These are phyloP conservation scores for Cordylochernes scorpioides DNA, from an alignment of 2,888 invertebrate species.

Conservation along the genomic window DNA sequence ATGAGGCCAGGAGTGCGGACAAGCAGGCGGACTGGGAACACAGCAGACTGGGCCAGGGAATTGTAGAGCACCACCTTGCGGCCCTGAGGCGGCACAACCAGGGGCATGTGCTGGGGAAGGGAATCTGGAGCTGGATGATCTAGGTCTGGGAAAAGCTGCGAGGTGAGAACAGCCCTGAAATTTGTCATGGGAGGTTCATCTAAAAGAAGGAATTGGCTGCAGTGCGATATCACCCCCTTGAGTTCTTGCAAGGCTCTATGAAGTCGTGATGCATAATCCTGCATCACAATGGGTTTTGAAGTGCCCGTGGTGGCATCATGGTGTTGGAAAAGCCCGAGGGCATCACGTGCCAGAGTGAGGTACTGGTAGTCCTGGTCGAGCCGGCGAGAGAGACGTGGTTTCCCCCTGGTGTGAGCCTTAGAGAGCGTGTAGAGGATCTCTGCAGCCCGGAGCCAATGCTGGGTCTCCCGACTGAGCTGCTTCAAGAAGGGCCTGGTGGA, in stretches of 20 bases:
- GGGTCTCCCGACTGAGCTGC: conserved; percentile 35
- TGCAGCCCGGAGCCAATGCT: conserved; percentile 47
- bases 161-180: conserved; percentile 4
- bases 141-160: conserved; percentile 23
- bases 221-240: conserved; percentile 35
- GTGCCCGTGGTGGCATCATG: conserved; percentile 96
- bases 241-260: conserved; percentile 55
- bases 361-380: conserved; percentile 10
- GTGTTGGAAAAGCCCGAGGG: conserved; percentile 75
- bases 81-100: conserved; percentile 14
- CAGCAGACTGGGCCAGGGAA: conserved; percentile 43
- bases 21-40: conserved; percentile 46
- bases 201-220: conserved; percentile 13
- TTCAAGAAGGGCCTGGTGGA: conserved; percentile 45
- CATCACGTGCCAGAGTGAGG: conserved; percentile 36
- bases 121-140: conserved; percentile 47
- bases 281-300: conserved; percentile 65
- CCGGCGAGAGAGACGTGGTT: conserved; percentile 2
- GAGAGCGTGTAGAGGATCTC: conserved; percentile 64
- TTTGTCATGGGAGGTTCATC: conserved; percentile 3
- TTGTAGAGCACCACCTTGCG: conserved; percentile 44
- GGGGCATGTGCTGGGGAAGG: conserved; percentile 37
- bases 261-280: conserved; percentile 63
- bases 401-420: conserved; percentile 3
- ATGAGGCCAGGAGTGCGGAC: conserved; percentile 40